Evolutionary conservation across 2,888 invertebrate genomes (phyloP).

Genomic region (Dendrolimus houi): DNA sequence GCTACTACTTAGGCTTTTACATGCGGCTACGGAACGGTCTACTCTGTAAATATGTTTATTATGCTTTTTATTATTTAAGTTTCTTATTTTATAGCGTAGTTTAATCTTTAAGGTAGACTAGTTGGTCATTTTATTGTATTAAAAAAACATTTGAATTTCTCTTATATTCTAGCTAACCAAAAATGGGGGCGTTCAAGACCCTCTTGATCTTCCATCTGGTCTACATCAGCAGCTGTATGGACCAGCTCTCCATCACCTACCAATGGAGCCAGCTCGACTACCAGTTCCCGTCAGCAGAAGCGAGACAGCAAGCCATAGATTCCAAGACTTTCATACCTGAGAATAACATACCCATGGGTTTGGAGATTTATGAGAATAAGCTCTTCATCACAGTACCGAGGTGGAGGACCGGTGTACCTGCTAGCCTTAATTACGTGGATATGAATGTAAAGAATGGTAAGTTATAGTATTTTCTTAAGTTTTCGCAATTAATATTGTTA

Average conservation of each 20-base stretch:
- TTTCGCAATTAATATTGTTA: too few species aligned
- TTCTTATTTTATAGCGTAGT: too few species aligned
- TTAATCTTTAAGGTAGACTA: too few species aligned
- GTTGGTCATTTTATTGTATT: too few species aligned
- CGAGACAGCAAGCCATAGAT: conserved; percentile 75
- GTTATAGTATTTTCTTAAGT: too few species aligned
- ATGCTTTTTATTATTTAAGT: too few species aligned
- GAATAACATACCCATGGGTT: conserved; percentile 84
- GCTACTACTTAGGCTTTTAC: too few species aligned
- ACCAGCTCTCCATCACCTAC: conserved; percentile 81
- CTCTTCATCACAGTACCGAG: conserved; percentile 85
- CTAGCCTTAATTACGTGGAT: conserved; percentile 84
- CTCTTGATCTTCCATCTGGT: conserved; percentile 52
- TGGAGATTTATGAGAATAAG: conserved; percentile 81
- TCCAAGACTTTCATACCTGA: conserved; percentile 79
- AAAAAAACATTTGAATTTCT: not conserved
- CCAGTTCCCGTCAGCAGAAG: conserved; percentile 76
- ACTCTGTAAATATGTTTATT: too few species aligned
- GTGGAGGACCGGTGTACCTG: conserved; percentile 85
- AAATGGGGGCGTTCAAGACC: conserved; percentile 47
- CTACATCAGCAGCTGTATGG: conserved; percentile 67
- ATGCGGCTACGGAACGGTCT: too few species aligned
- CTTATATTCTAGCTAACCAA: conserved; percentile 30
- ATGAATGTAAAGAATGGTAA: conserved; percentile 47
- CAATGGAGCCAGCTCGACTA: conserved; percentile 86